Conservation (phyloP, 2,113 vertebrate species). For the Lasiurus cinereus region DNA sequence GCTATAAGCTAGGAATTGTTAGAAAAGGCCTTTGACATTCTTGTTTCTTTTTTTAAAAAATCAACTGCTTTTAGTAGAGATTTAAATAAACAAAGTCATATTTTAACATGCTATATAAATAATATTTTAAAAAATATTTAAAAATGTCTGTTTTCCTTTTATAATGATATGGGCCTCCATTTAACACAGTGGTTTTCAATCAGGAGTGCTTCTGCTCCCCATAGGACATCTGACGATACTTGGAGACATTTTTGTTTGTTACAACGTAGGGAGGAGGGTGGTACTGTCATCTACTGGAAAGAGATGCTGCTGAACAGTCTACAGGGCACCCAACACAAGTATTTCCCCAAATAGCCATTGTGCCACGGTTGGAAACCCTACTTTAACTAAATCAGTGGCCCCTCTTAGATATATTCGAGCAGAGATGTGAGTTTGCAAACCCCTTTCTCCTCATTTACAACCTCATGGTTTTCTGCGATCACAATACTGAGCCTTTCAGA, state of each 20-base stretch:
- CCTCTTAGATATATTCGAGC: not conserved
- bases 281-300: not conserved
- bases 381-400: not conserved
- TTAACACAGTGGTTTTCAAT: not conserved
- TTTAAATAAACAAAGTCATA: slow-evolving; percentile 42
- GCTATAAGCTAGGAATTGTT: slow-evolving; percentile 11
- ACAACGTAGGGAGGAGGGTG: rapidly evolving
- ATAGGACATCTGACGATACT: not conserved
- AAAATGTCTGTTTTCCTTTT: not conserved
- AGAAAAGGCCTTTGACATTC: slow-evolving; percentile 51
- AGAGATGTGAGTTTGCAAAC: not conserved
- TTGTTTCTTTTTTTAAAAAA: not conserved
- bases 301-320: not conserved
- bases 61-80: slow-evolving; percentile 23
- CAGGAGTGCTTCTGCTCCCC: not conserved
- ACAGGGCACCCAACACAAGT: rapidly evolving
- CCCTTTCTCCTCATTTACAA: not conserved
- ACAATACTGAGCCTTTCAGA: not conserved
- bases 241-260: not conserved
- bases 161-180: not conserved
- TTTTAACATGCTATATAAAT: not conserved
- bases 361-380: not conserved
- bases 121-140: slow-evolving; percentile 51
- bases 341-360: not conserved
- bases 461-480: not conserved